phyloP scores from a whole-genome alignment of 2,888 invertebrate genomes.

The Parthenolecanium corni region DNA sequence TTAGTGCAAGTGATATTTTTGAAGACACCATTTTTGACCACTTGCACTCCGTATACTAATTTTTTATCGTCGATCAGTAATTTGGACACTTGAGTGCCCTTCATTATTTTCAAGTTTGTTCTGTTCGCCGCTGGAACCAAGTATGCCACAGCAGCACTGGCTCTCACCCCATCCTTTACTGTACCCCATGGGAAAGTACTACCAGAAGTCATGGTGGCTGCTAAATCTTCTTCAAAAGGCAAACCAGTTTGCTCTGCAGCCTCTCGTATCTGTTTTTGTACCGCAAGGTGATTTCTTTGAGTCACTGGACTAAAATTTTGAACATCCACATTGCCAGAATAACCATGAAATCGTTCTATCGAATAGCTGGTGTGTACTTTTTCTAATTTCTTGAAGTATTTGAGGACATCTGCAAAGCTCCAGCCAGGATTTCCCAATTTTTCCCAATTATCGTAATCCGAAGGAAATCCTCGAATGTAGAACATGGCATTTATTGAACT shows the following conservation, averaged over 20 bases:
- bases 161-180: slow-evolving; percentile 42
- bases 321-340: background rate
- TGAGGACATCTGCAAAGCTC: slow-evolving; percentile 64
- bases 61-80: slow-evolving; percentile 50
- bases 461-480: slow-evolving; percentile 75
- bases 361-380: background rate
- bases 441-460: slow-evolving; percentile 86
- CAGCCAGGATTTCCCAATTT: slow-evolving; percentile 75
- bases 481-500: slow-evolving; percentile 86
- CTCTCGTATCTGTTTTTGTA: slow-evolving; percentile 38
- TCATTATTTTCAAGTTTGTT: slow-evolving; percentile 68
- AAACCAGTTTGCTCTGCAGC: slow-evolving; percentile 75
- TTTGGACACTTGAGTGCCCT: slow-evolving; percentile 58
- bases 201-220: slow-evolving; percentile 73
- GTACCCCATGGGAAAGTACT: slow-evolving; percentile 76
- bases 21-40: slow-evolving; percentile 40
- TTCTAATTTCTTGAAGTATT: slow-evolving; percentile 82
- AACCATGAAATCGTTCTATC: background rate
- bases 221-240: slow-evolving; percentile 64
- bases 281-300: background rate
- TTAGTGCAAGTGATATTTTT: slow-evolving; percentile 63
- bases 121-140: slow-evolving; percentile 65
- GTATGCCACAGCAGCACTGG: slow-evolving; percentile 80
- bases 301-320: background rate
- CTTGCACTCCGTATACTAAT: slow-evolving; percentile 66